These are phyloP conservation scores for Drosophila percnosoma DNA, from an alignment of 2,888 invertebrate genomes.

Conservation along the genomic window DNA sequence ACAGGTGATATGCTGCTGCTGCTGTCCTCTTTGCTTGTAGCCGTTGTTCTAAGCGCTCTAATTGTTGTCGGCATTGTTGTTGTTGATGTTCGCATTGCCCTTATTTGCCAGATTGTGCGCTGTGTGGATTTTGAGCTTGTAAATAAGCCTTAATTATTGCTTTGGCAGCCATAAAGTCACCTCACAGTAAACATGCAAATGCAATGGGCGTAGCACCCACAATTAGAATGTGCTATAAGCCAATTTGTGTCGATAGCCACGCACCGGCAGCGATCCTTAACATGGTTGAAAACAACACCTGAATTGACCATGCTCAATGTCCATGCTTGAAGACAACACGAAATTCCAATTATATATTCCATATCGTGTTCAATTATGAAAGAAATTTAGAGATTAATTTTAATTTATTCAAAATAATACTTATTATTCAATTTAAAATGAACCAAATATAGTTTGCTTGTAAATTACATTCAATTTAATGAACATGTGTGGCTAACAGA, in stretches of 20 bases:
- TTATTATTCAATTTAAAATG: constrained; percentile 9
- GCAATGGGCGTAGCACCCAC: constrained; percentile 39
- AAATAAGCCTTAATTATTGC: constrained; percentile 80
- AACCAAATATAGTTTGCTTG: constrained; percentile 16
- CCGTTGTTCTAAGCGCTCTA: constrained; percentile 41
- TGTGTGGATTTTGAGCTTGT: constrained; percentile 69
- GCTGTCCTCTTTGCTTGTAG: constrained; percentile 20
- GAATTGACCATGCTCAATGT: neutral
- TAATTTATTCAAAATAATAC: neutral
- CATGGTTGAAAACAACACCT: neutral
- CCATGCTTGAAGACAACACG: neutral
- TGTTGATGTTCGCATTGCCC: constrained; percentile 14
- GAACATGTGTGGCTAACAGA: constrained; percentile 17
- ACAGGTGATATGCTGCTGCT: constrained; percentile 48
- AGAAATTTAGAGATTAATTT: neutral
- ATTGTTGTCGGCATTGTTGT: constrained; percentile 41
- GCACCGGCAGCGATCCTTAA: neutral
- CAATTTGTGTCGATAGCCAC: constrained; percentile 42
- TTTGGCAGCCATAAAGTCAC: constrained; percentile 76
- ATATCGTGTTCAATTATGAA: neutral
- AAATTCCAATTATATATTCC: neutral
- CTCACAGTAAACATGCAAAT: constrained; percentile 80
- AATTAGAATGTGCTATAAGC: constrained; percentile 50
- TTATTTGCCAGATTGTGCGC: constrained; percentile 20
- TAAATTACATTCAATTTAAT: constrained; percentile 33